A percentile compares a stretch with the other conserved stretches of the same genome.
These are phyloP conservation scores for Megamerina dolium DNA, from an alignment of 2,888 invertebrate genomes.

Conservation along the genomic window DNA sequence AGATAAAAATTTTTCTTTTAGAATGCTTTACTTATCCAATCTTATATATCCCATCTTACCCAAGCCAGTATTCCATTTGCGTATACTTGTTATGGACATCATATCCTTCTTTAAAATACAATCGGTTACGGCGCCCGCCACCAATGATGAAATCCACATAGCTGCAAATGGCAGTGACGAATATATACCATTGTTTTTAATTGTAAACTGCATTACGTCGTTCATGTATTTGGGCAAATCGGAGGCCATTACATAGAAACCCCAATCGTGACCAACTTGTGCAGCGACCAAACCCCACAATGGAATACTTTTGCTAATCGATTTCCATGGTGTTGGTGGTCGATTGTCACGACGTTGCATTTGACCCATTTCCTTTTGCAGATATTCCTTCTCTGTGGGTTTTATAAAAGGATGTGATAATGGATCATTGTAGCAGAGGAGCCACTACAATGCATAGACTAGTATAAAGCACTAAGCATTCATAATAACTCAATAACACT, in stretches of 20 bases:
- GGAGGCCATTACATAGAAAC: slow-evolving; percentile 61
- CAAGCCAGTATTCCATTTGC: slow-evolving; percentile 58
- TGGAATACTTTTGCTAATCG: slow-evolving; percentile 64
- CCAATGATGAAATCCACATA: slow-evolving; percentile 58
- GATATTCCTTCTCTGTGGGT: slow-evolving; percentile 62
- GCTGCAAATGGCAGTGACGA: slow-evolving; percentile 58
- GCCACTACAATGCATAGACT: slow-evolving; percentile 45
- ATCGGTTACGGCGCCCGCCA: slow-evolving; percentile 63
- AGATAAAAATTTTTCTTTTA: neutral
- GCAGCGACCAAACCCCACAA: slow-evolving; percentile 71
- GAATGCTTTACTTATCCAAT: neutral
- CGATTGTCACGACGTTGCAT: slow-evolving; percentile 52
- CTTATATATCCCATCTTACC: slow-evolving; percentile 49
- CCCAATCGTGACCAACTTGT: slow-evolving; percentile 64
- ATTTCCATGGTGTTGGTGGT: slow-evolving; percentile 65
- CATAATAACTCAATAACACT: slow-evolving; percentile 29
- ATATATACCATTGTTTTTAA: slow-evolving; percentile 56
- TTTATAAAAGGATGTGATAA: slow-evolving; percentile 68
- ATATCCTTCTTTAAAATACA: slow-evolving; percentile 58
- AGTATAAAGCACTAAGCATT: neutral
- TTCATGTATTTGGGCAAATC: slow-evolving; percentile 61
- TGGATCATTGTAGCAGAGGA: slow-evolving; percentile 65
- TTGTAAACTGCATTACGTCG: slow-evolving; percentile 57
- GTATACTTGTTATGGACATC: slow-evolving; percentile 49
- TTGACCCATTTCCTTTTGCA: slow-evolving; percentile 59